Conservation (phyloP, 2,113 vertebrate genomes). For the Glaucidium brasilianum region DNA sequence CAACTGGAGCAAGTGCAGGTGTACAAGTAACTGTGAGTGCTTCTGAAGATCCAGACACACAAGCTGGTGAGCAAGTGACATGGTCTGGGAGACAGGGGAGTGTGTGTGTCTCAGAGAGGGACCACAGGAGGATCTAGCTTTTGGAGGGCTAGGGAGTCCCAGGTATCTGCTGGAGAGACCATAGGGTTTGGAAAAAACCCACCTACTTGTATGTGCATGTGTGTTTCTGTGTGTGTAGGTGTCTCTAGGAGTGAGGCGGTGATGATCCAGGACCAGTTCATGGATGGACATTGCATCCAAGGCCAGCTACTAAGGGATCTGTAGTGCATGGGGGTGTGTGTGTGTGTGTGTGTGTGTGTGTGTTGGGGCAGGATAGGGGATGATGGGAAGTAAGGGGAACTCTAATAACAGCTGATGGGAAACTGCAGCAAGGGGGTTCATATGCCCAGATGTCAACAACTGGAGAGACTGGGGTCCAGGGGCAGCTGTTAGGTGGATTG, state of each 20-base stretch:
- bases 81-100: fast-evolving
- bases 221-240: not conserved
- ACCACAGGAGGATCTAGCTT: not conserved
- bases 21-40: not conserved
- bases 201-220: not conserved
- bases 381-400: not conserved
- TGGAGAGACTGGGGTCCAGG: not conserved
- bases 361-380: not conserved
- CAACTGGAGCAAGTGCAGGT: fast-evolving
- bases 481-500: not conserved
- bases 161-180: not conserved
- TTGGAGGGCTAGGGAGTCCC: not conserved
- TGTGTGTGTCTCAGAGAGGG: not conserved
- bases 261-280: not conserved
- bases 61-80: not conserved
- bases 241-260: not conserved
- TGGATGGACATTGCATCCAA: not conserved
- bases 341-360: too few relatives aligned
- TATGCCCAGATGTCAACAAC: fast-evolving
- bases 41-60: not conserved
- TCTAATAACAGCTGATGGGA: not conserved
- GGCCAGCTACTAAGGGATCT: not conserved
- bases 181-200: not conserved
- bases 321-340: not conserved
- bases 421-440: fast-evolving